phyloP scores from a whole-genome alignment of 2,113 vertebrate genomes.

The Anser brachyrhynchus region DNA sequence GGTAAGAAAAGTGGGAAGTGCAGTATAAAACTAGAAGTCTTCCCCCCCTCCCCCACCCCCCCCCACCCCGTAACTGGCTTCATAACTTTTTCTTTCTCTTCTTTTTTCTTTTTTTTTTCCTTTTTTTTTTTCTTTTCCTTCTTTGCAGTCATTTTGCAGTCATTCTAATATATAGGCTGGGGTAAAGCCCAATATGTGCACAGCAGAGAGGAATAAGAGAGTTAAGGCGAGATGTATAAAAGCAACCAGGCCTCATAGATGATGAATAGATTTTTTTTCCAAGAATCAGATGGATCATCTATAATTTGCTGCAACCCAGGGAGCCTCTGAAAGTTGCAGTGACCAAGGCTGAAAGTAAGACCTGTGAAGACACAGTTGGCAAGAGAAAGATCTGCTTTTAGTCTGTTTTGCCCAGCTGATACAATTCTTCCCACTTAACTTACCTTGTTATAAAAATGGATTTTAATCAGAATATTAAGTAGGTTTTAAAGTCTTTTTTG shows the following conservation, averaged over 20 bases:
- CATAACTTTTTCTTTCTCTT: not conserved
- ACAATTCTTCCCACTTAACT: not conserved
- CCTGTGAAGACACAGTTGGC: not conserved
- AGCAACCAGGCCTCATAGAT: not conserved
- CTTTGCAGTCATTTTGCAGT: not conserved
- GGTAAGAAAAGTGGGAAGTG: not conserved
- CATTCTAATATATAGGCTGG: not conserved
- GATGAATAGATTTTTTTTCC: not conserved
- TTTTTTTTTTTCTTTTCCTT: not conserved
- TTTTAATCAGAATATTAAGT: not conserved
- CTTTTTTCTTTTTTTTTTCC: not conserved
- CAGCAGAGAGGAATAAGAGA: not conserved
- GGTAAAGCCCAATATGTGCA: not conserved
- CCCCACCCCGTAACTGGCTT: not conserved
- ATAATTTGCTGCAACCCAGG: constrained; percentile 39
- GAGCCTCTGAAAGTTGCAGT: constrained; percentile 8
- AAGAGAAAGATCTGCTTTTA: not conserved
- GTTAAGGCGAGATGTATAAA: not conserved
- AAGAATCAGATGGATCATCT: constrained; percentile 19
- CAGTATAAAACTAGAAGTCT: not conserved
- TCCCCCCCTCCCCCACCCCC: not conserved
- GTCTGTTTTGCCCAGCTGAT: not conserved
- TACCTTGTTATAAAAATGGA: not conserved
- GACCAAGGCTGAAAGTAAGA: constrained; percentile 8
- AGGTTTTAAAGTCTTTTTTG: not conserved